Evolutionary conservation across 2,113 vertebrate species (phyloP), one percentile per base, ranked within the genome.

Genomic region (Ophthalmolycus amberensis): DNA sequence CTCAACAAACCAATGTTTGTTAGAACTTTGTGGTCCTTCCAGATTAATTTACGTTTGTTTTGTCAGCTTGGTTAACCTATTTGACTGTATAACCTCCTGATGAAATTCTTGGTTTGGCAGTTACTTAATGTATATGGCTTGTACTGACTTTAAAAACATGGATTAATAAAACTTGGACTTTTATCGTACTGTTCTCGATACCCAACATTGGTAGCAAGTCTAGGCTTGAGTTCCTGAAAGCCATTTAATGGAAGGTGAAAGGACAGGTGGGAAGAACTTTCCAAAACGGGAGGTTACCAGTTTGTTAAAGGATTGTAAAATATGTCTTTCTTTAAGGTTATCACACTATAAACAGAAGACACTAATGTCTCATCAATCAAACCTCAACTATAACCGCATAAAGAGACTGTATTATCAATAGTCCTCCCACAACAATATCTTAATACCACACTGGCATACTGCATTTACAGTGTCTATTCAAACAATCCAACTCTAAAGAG

Each of bases 341-440:
- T 82, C 29, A 38, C 58, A 48, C 46, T 77, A 34, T 42, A 75
- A 75, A 82, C 25, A 75, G 20, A 64, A 42, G 5, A 40, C 69
- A 75, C 1, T 20, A 18, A 18, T 69, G 44, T 38, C n/a, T 16
- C 50, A 68, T 16, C 5, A 67, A 4, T 66, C 4, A 3, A n/a
- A 37, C 18, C 22, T 34, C 20, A 25, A 42, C 65, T 56, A 4
- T 6, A 9, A 62, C 9, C 44, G 40, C 16, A 78, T 22, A 3
- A 32, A 59, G 25, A 73, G 4, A 38, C 59, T 50, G 48, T 38
- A 20, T 38, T 18, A 59, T 59, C 5, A 52, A 63, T 38, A 12
- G 40, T 58, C 50, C 18, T 56, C 37, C 18, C 5, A 16, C 25
- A 44, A 22, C 9, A 60, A 25, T 22, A 22, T 32, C 3, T 42